Conservation (phyloP, 2,888 invertebrate genomes). For the Spialia ferax region DNA sequence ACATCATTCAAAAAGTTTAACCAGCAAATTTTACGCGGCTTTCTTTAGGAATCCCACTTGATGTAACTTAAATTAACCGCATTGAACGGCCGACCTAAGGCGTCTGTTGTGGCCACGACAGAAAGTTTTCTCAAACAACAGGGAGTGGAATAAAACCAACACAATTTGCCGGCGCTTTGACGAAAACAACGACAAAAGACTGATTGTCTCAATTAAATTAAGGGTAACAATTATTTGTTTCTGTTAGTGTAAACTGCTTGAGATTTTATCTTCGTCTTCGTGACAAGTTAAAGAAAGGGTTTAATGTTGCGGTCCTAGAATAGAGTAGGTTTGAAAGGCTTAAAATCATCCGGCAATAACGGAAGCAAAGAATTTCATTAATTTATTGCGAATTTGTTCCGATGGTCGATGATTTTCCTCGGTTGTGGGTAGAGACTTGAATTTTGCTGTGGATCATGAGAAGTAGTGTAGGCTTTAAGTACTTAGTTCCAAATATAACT, state of each 20-base stretch:
- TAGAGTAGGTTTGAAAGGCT: too few relatives aligned
- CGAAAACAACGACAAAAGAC: slow-evolving; percentile 39
- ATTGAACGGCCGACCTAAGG: slow-evolving; percentile 34
- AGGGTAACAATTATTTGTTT: slow-evolving; percentile 36
- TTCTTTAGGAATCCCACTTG: slow-evolving; percentile 32
- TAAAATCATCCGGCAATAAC: too few relatives aligned
- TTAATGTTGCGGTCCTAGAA: neutral
- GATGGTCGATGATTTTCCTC: too few relatives aligned
- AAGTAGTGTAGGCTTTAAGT: too few relatives aligned
- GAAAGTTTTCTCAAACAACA: slow-evolving; percentile 32
- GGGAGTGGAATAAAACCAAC: slow-evolving; percentile 38
- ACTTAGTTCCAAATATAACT: too few relatives aligned
- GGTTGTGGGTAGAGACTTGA: too few relatives aligned
- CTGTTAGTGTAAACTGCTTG: slow-evolving; percentile 9
- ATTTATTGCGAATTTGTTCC: too few relatives aligned
- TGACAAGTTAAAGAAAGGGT: neutral
- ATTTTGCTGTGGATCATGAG: too few relatives aligned
- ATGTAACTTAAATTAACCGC: slow-evolving; percentile 40
- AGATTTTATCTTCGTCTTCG: slow-evolving; percentile 2
- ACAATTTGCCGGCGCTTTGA: slow-evolving; percentile 33
- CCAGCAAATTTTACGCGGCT: slow-evolving; percentile 10
- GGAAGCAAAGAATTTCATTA: too few relatives aligned
- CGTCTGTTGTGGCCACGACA: slow-evolving; percentile 35
- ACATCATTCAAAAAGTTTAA: slow-evolving; percentile 10
- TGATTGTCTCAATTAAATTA: slow-evolving; percentile 38